phyloP scores from a whole-genome alignment of 1,140 invertebrate species.

The Dryas iulia region DNA sequence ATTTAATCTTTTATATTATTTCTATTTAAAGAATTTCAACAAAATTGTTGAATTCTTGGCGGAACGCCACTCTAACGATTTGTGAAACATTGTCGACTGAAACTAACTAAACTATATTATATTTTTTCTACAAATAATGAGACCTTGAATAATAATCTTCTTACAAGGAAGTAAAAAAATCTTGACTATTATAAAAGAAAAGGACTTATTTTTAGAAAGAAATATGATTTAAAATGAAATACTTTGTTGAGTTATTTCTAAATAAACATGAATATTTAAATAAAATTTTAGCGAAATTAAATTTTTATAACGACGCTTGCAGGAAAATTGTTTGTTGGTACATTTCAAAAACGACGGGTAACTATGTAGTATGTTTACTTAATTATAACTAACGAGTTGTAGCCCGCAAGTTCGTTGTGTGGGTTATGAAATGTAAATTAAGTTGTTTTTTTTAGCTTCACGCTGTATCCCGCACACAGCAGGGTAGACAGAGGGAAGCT shows the following conservation, averaged over 20 bases:
- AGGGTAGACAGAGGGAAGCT: too few species aligned
- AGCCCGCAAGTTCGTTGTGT: too few species aligned
- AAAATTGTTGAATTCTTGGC: background rate
- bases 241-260: background rate
- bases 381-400: too few species aligned
- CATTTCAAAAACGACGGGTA: background rate
- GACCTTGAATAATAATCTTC: background rate
- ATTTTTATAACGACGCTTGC: background rate
- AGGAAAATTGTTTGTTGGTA: background rate
- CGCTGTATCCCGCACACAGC: too few species aligned
- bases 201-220: background rate
- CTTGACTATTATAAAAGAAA: background rate
- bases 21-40: background rate
- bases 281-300: background rate
- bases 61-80: background rate
- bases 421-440: too few species aligned
- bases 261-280: background rate
- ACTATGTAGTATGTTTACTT: too few species aligned
- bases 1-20: background rate
- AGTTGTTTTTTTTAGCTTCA: too few species aligned
- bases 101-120: background rate
- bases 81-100: background rate
- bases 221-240: background rate
- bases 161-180: background rate
- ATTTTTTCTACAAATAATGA: background rate